These are phyloP conservation scores for Budorcas taxicolor DNA, from an alignment of 2,113 vertebrate genomes.

Conservation along the genomic window DNA sequence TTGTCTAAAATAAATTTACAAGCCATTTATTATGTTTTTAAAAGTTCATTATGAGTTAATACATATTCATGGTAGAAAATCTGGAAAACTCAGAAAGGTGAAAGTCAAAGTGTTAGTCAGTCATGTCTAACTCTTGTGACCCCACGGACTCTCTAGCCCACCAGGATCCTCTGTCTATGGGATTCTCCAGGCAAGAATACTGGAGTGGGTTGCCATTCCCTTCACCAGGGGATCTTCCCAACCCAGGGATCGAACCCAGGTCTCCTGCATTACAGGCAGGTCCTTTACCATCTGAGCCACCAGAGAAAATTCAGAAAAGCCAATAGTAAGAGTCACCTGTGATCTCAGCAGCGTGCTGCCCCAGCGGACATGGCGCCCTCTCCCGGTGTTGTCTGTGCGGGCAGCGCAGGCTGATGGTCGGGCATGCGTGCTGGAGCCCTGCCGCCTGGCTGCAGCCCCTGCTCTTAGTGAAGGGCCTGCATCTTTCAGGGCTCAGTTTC, in stretches of 20 bases:
- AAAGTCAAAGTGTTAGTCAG: neutral
- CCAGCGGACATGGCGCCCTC: neutral
- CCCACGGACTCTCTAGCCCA: neutral
- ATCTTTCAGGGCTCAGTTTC: neutral
- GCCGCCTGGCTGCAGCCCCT: neutral
- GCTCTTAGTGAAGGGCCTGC: neutral
- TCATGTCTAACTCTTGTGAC: neutral
- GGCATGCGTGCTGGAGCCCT: neutral
- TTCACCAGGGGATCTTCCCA: neutral
- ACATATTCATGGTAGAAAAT: neutral
- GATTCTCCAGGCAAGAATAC: neutral
- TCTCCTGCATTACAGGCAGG: neutral
- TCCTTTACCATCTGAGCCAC: neutral
- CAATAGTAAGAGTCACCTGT: neutral
- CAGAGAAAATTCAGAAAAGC: neutral
- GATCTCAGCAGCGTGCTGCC: neutral
- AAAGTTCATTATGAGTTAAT: neutral
- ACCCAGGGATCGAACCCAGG: neutral
- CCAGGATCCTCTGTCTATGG: neutral
- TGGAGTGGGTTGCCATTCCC: neutral
- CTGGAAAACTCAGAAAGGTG: neutral
- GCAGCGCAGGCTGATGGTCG: fast-evolving
- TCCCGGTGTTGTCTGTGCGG: fast-evolving
- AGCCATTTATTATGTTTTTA: neutral
- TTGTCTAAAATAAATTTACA: neutral